Base-by-base conservation (phyloP, 2,888 invertebrate genomes). In the Drosophila meridiana region DNA sequence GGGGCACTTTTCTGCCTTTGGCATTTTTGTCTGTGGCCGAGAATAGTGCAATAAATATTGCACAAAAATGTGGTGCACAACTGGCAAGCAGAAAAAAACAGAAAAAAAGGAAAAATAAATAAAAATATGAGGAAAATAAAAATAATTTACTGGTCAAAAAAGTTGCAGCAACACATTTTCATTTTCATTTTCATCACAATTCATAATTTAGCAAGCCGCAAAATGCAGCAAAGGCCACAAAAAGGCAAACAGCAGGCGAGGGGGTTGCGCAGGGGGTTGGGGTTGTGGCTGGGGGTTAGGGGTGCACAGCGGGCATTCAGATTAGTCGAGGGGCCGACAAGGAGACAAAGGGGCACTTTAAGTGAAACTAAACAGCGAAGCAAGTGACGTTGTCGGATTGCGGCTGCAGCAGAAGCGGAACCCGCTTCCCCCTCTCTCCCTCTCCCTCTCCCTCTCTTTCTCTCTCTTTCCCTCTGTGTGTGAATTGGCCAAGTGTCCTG, bases 331-430 rank as follows among this genome's bases (percentile, higher is more conserved):
- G 48, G n/a, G 55, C 6, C 4, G 66, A 40, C 14, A 56, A 69
- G 47, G 65, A 76, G 74, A 80, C 77, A 86, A 86, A 83, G 88
- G 81, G 87, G 82, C 77, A 88, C 89, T 85, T 78, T 88, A 85
- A 88, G 85, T 85, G 85, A 85, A 85, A 85, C 85, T 88, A 88
- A 85, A 85, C 84, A 85, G 88, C 79, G 81, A 77, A 83, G 88
- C 86, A 86, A 88, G 84, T 85, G 84, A 88, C 84, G 83, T 80
- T 87, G 85, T 87, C 83, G 85, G 83, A 84, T 84, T 84, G 83
- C 73, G 85, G 85, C 73, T 82, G 42, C 65, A 38, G 30, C 13
- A 65, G 42, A 5, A n/a, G 48, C 45, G 26, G 26, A 45, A 45
- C 13, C 9, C 43, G 20, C 0, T 20, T 5, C 5, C 40, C 13